phyloP scores from a whole-genome alignment of 2,113 vertebrate species.

The Oriolus oriolus region DNA sequence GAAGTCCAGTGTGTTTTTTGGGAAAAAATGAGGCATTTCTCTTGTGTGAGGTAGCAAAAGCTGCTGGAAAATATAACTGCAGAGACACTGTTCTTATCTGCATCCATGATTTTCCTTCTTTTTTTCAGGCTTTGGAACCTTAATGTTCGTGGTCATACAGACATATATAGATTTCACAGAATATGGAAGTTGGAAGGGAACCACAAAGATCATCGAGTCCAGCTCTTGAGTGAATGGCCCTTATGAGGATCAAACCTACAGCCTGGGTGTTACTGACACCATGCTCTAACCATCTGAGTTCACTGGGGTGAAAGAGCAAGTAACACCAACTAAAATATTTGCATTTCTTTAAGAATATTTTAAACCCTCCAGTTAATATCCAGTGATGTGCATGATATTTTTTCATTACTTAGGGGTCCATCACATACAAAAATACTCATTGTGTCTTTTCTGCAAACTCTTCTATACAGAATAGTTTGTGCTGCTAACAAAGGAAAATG shows the following conservation, averaged over 20 bases:
- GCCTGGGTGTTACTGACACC: neutral
- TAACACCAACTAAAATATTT: neutral
- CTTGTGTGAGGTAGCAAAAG: neutral
- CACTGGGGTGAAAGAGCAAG: neutral
- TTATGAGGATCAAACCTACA: neutral
- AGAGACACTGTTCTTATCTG: neutral
- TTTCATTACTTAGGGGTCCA: neutral
- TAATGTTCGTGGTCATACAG: neutral
- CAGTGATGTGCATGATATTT: neutral
- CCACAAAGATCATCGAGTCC: neutral
- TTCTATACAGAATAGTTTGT: neutral
- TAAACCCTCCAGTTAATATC: neutral
- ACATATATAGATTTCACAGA: neutral
- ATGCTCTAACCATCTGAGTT: neutral
- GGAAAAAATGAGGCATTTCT: neutral
- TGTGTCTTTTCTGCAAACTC: neutral
- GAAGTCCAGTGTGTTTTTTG: neutral
- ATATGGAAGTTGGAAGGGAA: neutral
- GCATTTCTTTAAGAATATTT: neutral
- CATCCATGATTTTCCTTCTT: neutral
- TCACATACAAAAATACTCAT: neutral
- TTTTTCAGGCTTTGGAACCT: neutral
- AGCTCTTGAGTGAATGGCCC: neutral
- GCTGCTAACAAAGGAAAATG: neutral
- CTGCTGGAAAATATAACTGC: neutral